Conservation (phyloP, 2,888 invertebrate species). For the Uropetala carovei region DNA sequence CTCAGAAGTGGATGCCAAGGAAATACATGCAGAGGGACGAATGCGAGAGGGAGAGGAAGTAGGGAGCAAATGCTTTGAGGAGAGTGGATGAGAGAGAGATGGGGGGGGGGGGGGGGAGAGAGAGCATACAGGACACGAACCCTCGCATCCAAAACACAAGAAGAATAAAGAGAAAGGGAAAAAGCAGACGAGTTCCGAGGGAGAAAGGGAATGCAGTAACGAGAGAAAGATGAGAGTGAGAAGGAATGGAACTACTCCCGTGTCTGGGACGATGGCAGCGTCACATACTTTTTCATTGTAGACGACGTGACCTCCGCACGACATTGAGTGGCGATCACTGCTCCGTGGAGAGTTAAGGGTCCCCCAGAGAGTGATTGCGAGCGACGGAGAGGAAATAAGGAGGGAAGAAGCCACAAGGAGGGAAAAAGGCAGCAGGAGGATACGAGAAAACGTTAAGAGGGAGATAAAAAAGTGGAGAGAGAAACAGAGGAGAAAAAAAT, state of each 20-base stretch:
- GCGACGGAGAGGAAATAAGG: too few relatives aligned
- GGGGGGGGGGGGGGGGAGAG: neutral
- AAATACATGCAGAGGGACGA: neutral
- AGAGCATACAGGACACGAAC: too few relatives aligned
- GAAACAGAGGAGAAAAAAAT: too few relatives aligned
- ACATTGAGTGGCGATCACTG: constrained; percentile 8
- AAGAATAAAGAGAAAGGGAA: too few relatives aligned
- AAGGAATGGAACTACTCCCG: neutral
- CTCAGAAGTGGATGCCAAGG: neutral
- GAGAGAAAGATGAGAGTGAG: neutral
- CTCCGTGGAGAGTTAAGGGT: neutral
- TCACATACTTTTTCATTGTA: constrained; percentile 9
- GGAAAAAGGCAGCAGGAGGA: too few relatives aligned
- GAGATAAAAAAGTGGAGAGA: too few relatives aligned
- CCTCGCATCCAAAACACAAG: too few relatives aligned
- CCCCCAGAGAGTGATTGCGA: too few relatives aligned
- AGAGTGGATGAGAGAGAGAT: neutral
- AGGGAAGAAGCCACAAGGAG: too few relatives aligned
- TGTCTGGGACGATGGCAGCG: neutral
- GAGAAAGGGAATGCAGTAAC: too few relatives aligned
- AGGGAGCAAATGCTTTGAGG: neutral
- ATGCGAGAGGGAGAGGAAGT: neutral
- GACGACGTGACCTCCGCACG: constrained; percentile 1
- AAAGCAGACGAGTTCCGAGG: too few relatives aligned
- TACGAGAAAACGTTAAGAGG: too few relatives aligned